A percentile compares a stretch with the other conserved stretches of the same genome.
phyloP scores from a whole-genome alignment of 2,113 vertebrate genomes.

The Oenanthe oenanthe region DNA sequence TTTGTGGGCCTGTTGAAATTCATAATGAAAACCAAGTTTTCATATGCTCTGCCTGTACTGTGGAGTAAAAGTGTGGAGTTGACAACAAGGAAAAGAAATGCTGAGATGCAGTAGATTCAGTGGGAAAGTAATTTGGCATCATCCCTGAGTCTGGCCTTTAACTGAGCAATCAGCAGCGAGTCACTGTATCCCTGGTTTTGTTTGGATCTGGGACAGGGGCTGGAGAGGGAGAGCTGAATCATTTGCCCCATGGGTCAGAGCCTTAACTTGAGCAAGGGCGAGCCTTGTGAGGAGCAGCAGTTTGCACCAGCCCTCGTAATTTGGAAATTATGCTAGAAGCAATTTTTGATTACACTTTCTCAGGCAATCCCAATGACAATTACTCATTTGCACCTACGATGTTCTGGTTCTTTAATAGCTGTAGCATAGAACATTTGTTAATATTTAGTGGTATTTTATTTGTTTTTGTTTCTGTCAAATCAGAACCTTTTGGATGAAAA shows the following conservation, averaged over 20 bases:
- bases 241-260: conserved; percentile 33
- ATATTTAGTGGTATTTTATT: background rate
- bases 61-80: background rate
- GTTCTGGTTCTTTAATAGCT: background rate
- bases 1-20: conserved; percentile 9
- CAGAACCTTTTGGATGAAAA: background rate
- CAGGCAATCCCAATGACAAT: background rate
- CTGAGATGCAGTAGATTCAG: background rate
- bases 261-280: background rate
- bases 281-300: background rate
- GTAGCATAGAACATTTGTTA: background rate
- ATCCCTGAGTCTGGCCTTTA: background rate
- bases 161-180: background rate
- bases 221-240: conserved; percentile 32
- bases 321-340: background rate
- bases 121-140: background rate
- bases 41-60: background rate
- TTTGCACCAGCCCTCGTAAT: background rate
- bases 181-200: background rate
- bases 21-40: conserved; percentile 32
- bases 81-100: conserved; percentile 10
- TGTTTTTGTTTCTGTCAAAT: background rate
- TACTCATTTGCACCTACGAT: background rate
- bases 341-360: background rate
- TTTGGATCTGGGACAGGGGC: conserved; percentile 17